A percentile compares a stretch with the other conserved stretches of the same genome.
Evolutionary conservation across 2,888 invertebrate genomes (phyloP).

Genomic region (Linhomoeus sp.): DNA sequence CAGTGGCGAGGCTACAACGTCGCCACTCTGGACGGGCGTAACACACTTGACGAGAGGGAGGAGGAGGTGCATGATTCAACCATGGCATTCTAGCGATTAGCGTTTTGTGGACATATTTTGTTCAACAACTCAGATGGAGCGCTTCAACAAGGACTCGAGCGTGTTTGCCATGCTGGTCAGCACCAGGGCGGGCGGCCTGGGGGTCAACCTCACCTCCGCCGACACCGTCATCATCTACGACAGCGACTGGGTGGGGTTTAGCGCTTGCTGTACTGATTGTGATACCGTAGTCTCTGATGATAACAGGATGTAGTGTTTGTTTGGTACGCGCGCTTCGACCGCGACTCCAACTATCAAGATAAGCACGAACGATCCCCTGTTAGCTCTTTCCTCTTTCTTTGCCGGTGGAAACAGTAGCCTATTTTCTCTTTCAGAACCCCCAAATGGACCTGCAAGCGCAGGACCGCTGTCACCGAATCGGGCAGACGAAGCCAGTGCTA

Average conservation of each 20-base stretch:
- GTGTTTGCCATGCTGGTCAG: conserved; percentile 41
- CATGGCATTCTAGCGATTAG: too few relatives aligned
- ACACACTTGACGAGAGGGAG: conserved; percentile 29
- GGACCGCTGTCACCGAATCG: conserved; percentile 51
- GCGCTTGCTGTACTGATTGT: too few relatives aligned
- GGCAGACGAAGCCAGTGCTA: conserved; percentile 47
- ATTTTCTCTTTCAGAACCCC: conserved; percentile 45
- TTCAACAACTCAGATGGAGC: conserved; percentile 28
- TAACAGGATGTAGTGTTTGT: too few relatives aligned
- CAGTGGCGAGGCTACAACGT: conserved; percentile 30
- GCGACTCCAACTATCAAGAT: too few relatives aligned
- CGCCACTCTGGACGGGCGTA: conserved; percentile 40
- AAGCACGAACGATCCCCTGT: too few relatives aligned
- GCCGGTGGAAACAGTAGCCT: too few relatives aligned
- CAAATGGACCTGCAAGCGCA: conserved; percentile 49
- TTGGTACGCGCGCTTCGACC: too few relatives aligned
- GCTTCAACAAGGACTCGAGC: conserved; percentile 23
- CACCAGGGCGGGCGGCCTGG: conserved; percentile 49
- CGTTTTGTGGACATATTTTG: too few relatives aligned
- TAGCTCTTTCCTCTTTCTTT: too few relatives aligned
- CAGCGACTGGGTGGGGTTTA: conserved; percentile 19
- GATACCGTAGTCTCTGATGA: too few relatives aligned
- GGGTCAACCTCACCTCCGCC: conserved; percentile 45
- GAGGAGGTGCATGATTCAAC: not conserved
- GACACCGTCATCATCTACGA: conserved; percentile 48